Evolutionary conservation across 2,113 vertebrate genomes (phyloP).

Genomic region (Alethe castanea): DNA sequence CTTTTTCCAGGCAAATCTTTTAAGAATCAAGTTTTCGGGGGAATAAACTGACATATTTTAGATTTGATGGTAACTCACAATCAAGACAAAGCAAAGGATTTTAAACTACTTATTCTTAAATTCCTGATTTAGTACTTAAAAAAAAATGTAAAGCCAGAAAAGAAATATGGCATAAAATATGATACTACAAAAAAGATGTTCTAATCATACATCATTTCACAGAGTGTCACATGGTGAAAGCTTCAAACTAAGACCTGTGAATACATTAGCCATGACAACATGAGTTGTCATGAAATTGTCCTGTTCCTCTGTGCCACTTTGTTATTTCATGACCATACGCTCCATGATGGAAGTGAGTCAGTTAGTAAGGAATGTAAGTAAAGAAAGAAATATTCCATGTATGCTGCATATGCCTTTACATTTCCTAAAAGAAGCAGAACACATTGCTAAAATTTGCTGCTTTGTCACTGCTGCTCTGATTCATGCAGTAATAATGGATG

Average conservation of each 20-base stretch:
- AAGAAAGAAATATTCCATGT: neutral
- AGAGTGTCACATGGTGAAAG: neutral
- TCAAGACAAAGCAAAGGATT: neutral
- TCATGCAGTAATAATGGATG: neutral
- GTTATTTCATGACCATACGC: neutral
- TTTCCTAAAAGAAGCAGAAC: neutral
- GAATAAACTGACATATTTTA: neutral
- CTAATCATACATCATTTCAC: neutral
- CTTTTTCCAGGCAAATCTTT: neutral
- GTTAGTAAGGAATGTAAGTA: neutral
- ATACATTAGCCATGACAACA: neutral
- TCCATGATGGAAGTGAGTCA: neutral
- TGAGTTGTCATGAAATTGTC: neutral
- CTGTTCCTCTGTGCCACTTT: neutral
- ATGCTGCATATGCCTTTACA: neutral
- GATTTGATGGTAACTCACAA: neutral
- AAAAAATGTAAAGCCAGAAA: neutral
- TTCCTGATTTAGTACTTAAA: neutral
- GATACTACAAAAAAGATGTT: neutral
- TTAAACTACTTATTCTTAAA: neutral
- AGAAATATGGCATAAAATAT: neutral
- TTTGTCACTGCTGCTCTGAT: neutral
- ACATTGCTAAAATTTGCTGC: neutral
- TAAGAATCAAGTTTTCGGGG: neutral
- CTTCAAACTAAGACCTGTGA: neutral